Evolutionary conservation across 2,113 vertebrate genomes (phyloP).

Genomic region (Austrofundulus limnaeus): DNA sequence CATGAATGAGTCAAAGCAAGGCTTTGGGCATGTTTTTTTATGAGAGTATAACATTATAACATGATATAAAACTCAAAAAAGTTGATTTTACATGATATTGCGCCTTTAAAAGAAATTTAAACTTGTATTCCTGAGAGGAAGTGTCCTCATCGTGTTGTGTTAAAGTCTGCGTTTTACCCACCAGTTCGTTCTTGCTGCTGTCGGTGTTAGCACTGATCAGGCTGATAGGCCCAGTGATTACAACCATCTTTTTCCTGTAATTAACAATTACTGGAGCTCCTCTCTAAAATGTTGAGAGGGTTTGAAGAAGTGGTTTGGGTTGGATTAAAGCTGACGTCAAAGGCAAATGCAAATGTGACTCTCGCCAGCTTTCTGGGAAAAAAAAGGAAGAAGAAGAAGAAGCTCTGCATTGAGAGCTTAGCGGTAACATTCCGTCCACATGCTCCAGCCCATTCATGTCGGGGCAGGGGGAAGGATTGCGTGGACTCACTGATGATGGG

Average conservation of each 20-base stretch:
- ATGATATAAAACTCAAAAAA: too few relatives aligned
- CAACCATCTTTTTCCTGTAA: slow-evolving; percentile 34
- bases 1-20: too few relatives aligned
- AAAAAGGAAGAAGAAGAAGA: too few relatives aligned
- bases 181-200: slow-evolving; percentile 6
- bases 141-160: background rate
- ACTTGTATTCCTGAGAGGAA: background rate
- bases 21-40: too few relatives aligned
- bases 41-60: too few relatives aligned
- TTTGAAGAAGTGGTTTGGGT: slow-evolving; percentile 51
- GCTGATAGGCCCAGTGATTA: slow-evolving; percentile 32
- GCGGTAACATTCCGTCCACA: slow-evolving; percentile 67
- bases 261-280: slow-evolving; percentile 56
- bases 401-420: slow-evolving; percentile 68
- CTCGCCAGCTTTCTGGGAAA: slow-evolving; percentile 66
- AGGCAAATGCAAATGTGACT: slow-evolving; percentile 66
- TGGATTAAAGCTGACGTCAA: slow-evolving; percentile 71
- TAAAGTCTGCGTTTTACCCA: slow-evolving; percentile 26
- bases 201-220: slow-evolving; percentile 20
- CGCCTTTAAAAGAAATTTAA: too few relatives aligned
- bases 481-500: slow-evolving; percentile 66
- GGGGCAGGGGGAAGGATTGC: slow-evolving; percentile 72
- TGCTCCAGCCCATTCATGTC: slow-evolving; percentile 65
- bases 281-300: slow-evolving; percentile 42
- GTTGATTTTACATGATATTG: too few relatives aligned